These are phyloP conservation scores for Aldabrachelys gigantea DNA, from an alignment of 2,113 vertebrate species.

Conservation along the genomic window DNA sequence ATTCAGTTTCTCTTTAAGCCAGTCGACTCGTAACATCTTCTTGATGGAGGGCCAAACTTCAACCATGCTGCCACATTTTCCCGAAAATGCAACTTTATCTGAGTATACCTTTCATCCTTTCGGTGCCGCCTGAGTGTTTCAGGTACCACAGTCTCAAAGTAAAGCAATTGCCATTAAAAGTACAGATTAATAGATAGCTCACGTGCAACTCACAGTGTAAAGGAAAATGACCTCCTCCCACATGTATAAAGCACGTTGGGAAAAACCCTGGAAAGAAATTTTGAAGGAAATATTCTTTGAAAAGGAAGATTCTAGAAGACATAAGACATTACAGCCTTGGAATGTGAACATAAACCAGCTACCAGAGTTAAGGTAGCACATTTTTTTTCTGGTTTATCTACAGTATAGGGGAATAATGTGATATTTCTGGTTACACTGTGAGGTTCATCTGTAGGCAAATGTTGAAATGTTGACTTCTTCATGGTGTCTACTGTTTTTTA, in stretches of 20 bases:
- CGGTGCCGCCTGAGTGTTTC: background rate
- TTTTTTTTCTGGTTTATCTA: background rate
- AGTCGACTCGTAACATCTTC: background rate
- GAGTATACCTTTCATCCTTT: background rate
- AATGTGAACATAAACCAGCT: background rate
- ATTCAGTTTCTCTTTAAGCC: background rate
- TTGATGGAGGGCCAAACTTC: background rate
- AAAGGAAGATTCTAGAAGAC: background rate
- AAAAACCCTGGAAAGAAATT: background rate
- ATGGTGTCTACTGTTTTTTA: background rate
- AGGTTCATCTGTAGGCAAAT: background rate
- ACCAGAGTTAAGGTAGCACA: background rate
- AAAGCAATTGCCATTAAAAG: background rate
- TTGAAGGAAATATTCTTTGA: background rate
- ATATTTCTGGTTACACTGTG: conserved; percentile 31
- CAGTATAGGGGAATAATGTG: background rate
- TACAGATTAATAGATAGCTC: background rate
- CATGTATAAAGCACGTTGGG: background rate
- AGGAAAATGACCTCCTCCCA: background rate
- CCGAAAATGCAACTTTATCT: background rate
- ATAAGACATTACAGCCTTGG: background rate
- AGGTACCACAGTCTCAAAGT: background rate
- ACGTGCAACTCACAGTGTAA: background rate
- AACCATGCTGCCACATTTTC: background rate
- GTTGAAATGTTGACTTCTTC: conserved; percentile 7